Percentiles rank a stretch among this genome's conserved stretches.
These are phyloP conservation scores for Sapayoa aenigma DNA, from an alignment of 2,113 vertebrate genomes.

Conservation along the genomic window DNA sequence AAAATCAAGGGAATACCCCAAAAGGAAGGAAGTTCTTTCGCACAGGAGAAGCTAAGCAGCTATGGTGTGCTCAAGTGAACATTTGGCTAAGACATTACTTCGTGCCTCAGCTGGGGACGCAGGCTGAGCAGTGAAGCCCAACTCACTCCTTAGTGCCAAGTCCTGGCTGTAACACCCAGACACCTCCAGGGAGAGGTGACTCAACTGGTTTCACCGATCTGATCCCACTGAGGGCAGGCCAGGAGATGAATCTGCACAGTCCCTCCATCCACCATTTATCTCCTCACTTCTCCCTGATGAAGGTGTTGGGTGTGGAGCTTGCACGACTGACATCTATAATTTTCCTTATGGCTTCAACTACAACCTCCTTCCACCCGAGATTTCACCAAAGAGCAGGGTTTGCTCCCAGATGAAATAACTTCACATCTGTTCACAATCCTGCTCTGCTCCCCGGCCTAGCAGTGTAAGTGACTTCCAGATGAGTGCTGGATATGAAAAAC, in stretches of 20 bases:
- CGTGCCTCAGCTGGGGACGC: neutral
- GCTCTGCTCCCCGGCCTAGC: rapidly evolving
- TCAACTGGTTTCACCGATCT: neutral
- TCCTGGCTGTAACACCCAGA: conserved; percentile 1
- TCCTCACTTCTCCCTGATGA: neutral
- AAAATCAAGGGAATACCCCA: conserved; percentile 58
- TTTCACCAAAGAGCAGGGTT: neutral
- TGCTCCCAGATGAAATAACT: neutral
- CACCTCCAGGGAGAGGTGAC: conserved; percentile 7
- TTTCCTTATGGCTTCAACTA: neutral
- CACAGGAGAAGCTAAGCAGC: conserved; percentile 32
- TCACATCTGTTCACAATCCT: neutral
- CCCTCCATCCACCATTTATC: neutral
- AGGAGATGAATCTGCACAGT: neutral
- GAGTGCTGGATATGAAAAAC: neutral
- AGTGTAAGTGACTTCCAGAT: conserved; percentile 4
- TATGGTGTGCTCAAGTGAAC: neutral
- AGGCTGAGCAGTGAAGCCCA: neutral
- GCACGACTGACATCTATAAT: rapidly evolving
- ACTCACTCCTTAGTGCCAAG: neutral
- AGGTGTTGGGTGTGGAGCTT: neutral
- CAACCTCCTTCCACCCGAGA: neutral
- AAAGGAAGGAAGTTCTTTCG: conserved; percentile 54
- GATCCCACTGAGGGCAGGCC: neutral
- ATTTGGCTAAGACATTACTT: conserved; percentile 56